Base-by-base conservation (phyloP, 2,888 invertebrate genomes). In the Pterobdella sp. region DNA sequence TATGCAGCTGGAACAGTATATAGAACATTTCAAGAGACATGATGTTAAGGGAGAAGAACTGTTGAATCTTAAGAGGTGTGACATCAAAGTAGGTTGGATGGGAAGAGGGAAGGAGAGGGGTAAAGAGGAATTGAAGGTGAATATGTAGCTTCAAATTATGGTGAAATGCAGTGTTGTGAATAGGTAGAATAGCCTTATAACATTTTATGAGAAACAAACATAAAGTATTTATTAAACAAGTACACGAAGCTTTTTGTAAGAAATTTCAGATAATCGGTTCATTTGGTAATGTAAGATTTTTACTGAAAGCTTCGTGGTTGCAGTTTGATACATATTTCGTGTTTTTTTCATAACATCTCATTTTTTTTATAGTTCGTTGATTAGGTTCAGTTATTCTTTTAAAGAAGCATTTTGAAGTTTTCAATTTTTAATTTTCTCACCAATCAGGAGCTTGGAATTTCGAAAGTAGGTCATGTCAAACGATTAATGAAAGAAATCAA, bases 391-490 rank as follows among this genome's bases (percentile, higher is more conserved):
- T 22, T 36, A 36, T 29, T 64, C 14, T 67, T 4, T 10, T 4
- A 34, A 22, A 22, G 14, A 35, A n/a, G 26, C 7, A 65, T 65
- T 35, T 35, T 32, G 2, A 68, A 26, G 2, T 31, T 65, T 7
- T 22, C 1, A 31, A 65, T 2, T n/a, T 3, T 10, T 29, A 60
- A 3, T 60, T 26, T 3, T 60, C n/a, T 10, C 26, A 67, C 37
- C 29, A 77, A 92, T 2, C 89, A 93, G 82, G 96, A 96, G 78
- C 87, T 96, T 66, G 95, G 95, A 10, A 90, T 96, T 72, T 90
- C 90, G 14, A 96, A 96, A 86, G 92, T 96, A 70, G 96, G 96
- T 0, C 96, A 96, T 83, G 90, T 95, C 37, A 96, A 96, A 85
- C 88, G 96, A 80, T 91, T 97, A 78, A 88, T 94, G 77, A 92